phyloP scores from a whole-genome alignment of 2,888 invertebrate genomes.

The Drosophila vallismaia region DNA sequence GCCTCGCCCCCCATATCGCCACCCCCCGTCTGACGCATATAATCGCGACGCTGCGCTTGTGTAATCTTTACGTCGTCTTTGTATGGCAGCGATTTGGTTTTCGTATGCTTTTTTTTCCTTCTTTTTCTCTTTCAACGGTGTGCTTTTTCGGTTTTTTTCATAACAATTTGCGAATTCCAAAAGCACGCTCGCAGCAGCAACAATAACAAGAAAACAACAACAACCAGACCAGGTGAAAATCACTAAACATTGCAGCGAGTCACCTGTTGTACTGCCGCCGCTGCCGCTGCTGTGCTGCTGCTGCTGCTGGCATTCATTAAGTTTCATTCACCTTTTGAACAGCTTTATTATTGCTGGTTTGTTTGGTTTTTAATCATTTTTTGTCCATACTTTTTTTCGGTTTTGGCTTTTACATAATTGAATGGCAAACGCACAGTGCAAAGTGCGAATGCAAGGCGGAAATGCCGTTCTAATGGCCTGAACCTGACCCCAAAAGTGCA shows the following conservation, averaged over 20 bases:
- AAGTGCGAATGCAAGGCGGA: slow-evolving; percentile 9
- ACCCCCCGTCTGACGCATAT: slow-evolving; percentile 10
- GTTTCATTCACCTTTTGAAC: slow-evolving; percentile 79
- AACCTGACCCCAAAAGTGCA: slow-evolving; percentile 33
- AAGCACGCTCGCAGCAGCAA: slow-evolving; percentile 59
- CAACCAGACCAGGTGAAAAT: slow-evolving; percentile 65
- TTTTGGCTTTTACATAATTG: slow-evolving; percentile 61
- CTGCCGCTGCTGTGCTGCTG: slow-evolving; percentile 23
- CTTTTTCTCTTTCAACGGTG: slow-evolving; percentile 32
- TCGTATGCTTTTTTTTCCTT: slow-evolving; percentile 35
- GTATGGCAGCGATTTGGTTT: slow-evolving; percentile 45
- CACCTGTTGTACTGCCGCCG: slow-evolving; percentile 56
- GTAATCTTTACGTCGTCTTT: slow-evolving; percentile 64
- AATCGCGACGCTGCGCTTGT: slow-evolving; percentile 70
- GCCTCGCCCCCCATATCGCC: slow-evolving; percentile 11
- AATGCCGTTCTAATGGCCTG: slow-evolving; percentile 34
- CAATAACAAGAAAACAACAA: slow-evolving; percentile 24
- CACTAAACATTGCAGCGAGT: slow-evolving; percentile 54
- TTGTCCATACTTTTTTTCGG: slow-evolving; percentile 3
- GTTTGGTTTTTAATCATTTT: slow-evolving; percentile 15
- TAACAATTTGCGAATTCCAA: slow-evolving; percentile 75
- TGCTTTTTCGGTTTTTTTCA: slow-evolving; percentile 52
- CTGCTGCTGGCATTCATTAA: slow-evolving; percentile 72
- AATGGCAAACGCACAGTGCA: slow-evolving; percentile 22
- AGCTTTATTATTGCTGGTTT: slow-evolving; percentile 47